These are phyloP conservation scores for Ophion ventricosus DNA, from an alignment of 2,888 invertebrate genomes.

Conservation along the genomic window DNA sequence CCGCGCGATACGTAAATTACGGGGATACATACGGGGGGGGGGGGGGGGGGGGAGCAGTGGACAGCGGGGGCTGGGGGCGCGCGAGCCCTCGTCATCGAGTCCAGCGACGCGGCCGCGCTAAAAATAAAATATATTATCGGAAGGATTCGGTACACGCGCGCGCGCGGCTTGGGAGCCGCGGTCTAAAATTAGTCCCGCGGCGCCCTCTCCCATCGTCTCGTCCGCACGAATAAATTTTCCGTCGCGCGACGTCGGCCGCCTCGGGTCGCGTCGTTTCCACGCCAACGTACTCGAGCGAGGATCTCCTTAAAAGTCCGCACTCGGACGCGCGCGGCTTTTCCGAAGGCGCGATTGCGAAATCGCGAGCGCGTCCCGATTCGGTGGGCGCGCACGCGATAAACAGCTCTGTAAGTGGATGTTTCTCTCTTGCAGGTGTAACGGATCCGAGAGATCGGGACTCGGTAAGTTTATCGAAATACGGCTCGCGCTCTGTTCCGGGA, in stretches of 20 bases:
- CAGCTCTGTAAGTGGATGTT: not conserved
- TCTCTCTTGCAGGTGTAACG: not conserved
- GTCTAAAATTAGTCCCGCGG: not conserved
- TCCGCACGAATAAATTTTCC: not conserved
- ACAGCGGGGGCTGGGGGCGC: not conserved
- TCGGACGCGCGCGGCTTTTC: not conserved
- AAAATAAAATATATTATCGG: slow-evolving; percentile 1
- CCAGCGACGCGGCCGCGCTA: not conserved
- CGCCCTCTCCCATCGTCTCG: not conserved
- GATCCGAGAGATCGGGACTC: not conserved
- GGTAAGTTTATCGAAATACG: not conserved
- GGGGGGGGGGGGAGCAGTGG: not conserved
- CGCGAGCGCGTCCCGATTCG: not conserved
- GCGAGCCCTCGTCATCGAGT: not conserved
- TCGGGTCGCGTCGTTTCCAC: not conserved
- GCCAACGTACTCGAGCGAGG: not conserved
- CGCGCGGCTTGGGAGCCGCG: not conserved
- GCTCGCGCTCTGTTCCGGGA: not conserved
- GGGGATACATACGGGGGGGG: not conserved
- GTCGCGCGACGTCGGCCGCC: not conserved
- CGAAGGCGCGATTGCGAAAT: not conserved
- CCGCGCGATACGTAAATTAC: not conserved
- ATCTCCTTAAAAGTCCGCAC: not conserved
- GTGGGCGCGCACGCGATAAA: not conserved
- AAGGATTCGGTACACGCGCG: not conserved